These are phyloP conservation scores for Brienomyrus brachyistius DNA, from an alignment of 2,113 vertebrate species.

Conservation along the genomic window DNA sequence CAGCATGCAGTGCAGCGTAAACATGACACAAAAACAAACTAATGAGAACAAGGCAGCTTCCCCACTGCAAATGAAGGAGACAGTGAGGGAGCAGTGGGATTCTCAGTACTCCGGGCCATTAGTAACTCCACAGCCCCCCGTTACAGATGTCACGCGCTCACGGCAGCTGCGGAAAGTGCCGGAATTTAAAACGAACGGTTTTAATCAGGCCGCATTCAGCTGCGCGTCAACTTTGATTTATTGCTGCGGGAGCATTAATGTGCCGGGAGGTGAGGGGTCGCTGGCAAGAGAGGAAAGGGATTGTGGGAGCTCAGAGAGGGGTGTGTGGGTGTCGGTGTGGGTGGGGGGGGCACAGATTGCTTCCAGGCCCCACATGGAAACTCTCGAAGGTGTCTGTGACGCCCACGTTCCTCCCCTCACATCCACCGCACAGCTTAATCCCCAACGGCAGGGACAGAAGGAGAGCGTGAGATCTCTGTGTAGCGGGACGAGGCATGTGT, in stretches of 20 bases:
- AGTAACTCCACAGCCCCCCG: slow-evolving; percentile 42
- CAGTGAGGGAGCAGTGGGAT: neutral
- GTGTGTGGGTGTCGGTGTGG: slow-evolving; percentile 27
- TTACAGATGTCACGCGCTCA: slow-evolving; percentile 49
- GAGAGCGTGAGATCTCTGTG: slow-evolving; percentile 1
- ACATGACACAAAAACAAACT: neutral
- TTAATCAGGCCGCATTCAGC: slow-evolving; percentile 59
- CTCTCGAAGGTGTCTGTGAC: slow-evolving; percentile 16
- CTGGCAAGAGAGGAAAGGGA: slow-evolving; percentile 39
- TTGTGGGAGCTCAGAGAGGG: slow-evolving; percentile 24
- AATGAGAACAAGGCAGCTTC: neutral
- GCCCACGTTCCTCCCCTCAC: neutral
- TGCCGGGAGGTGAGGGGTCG: slow-evolving; percentile 47
- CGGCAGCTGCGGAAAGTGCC: slow-evolving; percentile 50
- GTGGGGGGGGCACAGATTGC: slow-evolving; percentile 13
- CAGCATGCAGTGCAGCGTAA: neutral
- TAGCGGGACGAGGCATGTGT: neutral
- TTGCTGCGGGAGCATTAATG: slow-evolving; percentile 50
- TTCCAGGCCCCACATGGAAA: slow-evolving; percentile 29
- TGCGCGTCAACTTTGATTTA: slow-evolving; percentile 66
- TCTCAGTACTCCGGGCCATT: slow-evolving; percentile 32
- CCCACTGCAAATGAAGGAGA: neutral
- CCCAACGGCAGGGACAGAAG: neutral
- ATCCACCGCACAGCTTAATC: slow-evolving; percentile 12
- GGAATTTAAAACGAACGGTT: slow-evolving; percentile 67